A percentile compares a stretch with the other conserved stretches of the same genome.
These are phyloP conservation scores for Orgyia antiqua DNA, from an alignment of 2,888 invertebrate species.

Conservation along the genomic window DNA sequence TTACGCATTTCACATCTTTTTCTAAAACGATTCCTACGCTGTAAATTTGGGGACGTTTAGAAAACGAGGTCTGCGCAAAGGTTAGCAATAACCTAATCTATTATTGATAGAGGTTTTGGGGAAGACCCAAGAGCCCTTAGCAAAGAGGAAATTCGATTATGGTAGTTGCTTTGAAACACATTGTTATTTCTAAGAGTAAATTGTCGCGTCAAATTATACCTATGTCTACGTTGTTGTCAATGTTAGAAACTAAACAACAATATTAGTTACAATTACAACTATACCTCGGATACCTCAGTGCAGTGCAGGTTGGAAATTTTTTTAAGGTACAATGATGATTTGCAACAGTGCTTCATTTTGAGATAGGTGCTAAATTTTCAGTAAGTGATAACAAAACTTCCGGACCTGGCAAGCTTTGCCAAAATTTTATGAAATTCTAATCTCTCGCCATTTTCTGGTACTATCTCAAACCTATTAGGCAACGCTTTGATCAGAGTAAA, in stretches of 20 bases:
- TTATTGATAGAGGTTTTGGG: conserved; percentile 46
- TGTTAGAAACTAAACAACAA: not conserved
- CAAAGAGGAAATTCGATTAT: conserved; percentile 35
- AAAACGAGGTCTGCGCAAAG: conserved; percentile 37
- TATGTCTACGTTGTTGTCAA: not conserved
- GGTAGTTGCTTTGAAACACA: conserved; percentile 26
- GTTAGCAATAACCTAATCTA: conserved; percentile 46
- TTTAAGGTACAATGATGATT: too few species aligned
- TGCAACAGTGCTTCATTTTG: too few species aligned
- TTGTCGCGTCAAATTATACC: not conserved
- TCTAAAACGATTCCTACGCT: conserved; percentile 33
- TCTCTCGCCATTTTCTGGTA: too few species aligned
- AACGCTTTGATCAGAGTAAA: too few species aligned
- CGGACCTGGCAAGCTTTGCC: too few species aligned
- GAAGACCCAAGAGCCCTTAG: conserved; percentile 24
- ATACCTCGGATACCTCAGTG: too few species aligned
- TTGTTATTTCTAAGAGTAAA: conserved; percentile 21
- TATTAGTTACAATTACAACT: too few species aligned
- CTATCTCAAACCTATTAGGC: too few species aligned
- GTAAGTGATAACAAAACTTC: too few species aligned
- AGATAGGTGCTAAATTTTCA: too few species aligned
- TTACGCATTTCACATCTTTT: conserved; percentile 32
- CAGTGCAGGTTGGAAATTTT: too few species aligned
- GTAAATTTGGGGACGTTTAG: conserved; percentile 44
- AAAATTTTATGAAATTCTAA: too few species aligned